A percentile compares a stretch with the other conserved stretches of the same genome.
phyloP scores from a whole-genome alignment of 2,888 invertebrate genomes.

The Ophion ellenae region DNA sequence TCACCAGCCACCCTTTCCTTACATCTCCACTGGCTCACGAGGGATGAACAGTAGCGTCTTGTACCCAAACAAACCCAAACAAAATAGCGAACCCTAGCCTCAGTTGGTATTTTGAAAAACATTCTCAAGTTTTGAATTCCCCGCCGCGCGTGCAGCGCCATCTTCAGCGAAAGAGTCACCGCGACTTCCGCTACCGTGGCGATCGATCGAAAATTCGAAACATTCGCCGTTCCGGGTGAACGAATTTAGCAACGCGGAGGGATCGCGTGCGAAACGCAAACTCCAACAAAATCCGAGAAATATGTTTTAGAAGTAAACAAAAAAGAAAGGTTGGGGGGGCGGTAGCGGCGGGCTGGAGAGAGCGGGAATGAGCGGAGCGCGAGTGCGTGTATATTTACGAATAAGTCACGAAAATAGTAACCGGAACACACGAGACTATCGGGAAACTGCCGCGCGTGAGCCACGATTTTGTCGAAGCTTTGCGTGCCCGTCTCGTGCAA shows the following conservation, averaged over 20 bases:
- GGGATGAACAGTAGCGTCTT: not conserved
- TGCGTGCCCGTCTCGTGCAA: conserved; percentile 28
- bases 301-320: conserved; percentile 34
- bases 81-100: not conserved
- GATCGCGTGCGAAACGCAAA: conserved; percentile 50
- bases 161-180: not conserved
- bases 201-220: conserved; percentile 11
- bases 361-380: conserved; percentile 19
- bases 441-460: conserved; percentile 55
- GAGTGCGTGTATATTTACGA: conserved; percentile 53
- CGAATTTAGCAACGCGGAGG: not conserved
- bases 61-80: not conserved
- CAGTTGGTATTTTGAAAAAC: not conserved
- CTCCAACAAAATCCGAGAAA: conserved; percentile 42
- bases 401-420: conserved; percentile 26
- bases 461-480: conserved; percentile 8
- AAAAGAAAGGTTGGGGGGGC: not conserved
- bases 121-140: conserved; percentile 7
- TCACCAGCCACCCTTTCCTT: not conserved
- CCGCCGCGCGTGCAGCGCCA: not conserved
- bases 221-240: not conserved
- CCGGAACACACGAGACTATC: conserved; percentile 38
- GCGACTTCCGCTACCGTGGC: conserved; percentile 1
- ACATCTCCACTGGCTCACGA: not conserved
- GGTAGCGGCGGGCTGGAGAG: not conserved